Evolutionary conservation across 1,140 invertebrate species (phyloP), one percentile per base, ranked within the genome.

Genomic region (Holcopasites calliopsidis): DNA sequence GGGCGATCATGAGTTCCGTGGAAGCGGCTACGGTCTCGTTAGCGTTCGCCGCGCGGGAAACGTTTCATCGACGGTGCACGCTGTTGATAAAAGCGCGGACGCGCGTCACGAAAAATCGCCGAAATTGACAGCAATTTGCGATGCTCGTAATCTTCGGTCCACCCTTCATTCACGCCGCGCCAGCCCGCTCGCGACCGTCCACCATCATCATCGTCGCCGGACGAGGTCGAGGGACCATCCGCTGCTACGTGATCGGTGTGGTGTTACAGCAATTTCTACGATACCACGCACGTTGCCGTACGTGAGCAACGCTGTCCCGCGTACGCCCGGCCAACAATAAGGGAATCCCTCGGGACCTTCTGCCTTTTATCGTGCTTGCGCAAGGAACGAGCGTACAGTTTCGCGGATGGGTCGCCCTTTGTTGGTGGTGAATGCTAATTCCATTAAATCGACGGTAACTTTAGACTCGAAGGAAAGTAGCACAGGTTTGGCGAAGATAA

Each of bases 231-330:
- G 73, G 50, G 70, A 77, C 82, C 71, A 77, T 83, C 73, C 81
- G 74, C 58, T 50, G 73, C 64, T 74, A 76, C 83, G 83, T 84
- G 83, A 85, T 85, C 82, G 82, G 82, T 81, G 65, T 81, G 83
- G 71, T 84, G 83, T 85, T 85, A 85, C 82, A 84, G 82, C 82
- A 85, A 85, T 85, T 85, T 85, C 74, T 85, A 78, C 74, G 80
- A 84, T 84, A 84, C 79, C 61, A 64, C 64, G 77, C 82, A 84
- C 77, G 78, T 82, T 76, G 76, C 66, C 65, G 81, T 82, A 82
- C 81, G 81, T 83, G 80, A 82, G 81, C 44, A 79, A 82, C 80
- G 81, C 55, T 82, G 78, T 83, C 76, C 70, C 79, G 80, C 76
- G 72, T 61, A 35, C 52, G 44, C 35, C 68, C 35, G 57, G 74